phyloP scores from a whole-genome alignment of 2,888 invertebrate genomes.

The Alviniconcha strummeri region DNA sequence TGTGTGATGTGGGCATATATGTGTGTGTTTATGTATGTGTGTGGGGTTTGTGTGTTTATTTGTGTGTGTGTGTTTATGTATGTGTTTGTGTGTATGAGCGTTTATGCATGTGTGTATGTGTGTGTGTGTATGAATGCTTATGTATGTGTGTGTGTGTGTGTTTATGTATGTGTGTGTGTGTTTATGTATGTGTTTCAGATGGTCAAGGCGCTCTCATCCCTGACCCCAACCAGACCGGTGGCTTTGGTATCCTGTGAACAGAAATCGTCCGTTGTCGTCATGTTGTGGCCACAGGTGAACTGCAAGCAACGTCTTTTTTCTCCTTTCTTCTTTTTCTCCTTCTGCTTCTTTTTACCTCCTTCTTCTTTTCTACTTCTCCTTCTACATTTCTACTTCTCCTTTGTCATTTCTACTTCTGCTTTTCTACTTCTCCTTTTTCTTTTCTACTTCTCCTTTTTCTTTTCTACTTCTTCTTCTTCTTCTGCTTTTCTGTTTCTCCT shows the following conservation, averaged over 20 bases:
- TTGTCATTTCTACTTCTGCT: too few relatives aligned
- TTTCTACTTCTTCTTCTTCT: too few relatives aligned
- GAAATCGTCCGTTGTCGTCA: slow-evolving; percentile 18
- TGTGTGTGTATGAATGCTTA: background rate
- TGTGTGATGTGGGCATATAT: too few relatives aligned
- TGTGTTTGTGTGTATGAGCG: background rate
- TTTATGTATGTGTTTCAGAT: slow-evolving; percentile 27
- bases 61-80: background rate
- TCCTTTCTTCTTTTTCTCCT: background rate
- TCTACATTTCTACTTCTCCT: too few relatives aligned
- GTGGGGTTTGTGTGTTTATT: too few relatives aligned
- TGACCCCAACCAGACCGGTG: slow-evolving; percentile 22
- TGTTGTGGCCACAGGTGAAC: slow-evolving; percentile 26
- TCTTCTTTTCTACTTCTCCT: too few relatives aligned
- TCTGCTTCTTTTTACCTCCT: background rate
- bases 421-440: too few relatives aligned
- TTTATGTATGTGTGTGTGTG: background rate
- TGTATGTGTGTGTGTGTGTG: background rate
- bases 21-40: too few relatives aligned
- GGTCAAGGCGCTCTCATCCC: slow-evolving; percentile 25
- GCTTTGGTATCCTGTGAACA: slow-evolving; percentile 30
- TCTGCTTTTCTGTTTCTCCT: too few relatives aligned
- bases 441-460: too few relatives aligned
- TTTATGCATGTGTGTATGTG: background rate
- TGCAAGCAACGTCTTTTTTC: background rate